Evolutionary conservation across 2,888 invertebrate genomes (phyloP).

Genomic region (Drosophila borealis): DNA sequence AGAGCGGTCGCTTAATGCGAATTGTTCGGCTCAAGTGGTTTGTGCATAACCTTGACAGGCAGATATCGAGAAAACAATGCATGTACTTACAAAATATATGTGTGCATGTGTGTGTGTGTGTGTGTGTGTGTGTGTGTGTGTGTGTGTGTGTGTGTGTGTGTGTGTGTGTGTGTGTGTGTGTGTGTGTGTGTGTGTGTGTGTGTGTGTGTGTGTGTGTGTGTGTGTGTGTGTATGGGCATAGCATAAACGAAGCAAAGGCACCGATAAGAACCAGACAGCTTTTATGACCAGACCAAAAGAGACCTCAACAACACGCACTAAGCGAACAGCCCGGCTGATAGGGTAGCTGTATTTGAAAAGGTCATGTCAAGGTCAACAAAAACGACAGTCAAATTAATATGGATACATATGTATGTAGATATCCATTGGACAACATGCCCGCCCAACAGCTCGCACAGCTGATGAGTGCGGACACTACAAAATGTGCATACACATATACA

Average conservation of each 20-base stretch:
- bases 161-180: background rate
- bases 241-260: conserved; percentile 1
- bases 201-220: background rate
- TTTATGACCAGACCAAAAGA: conserved; percentile 11
- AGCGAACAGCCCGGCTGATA: conserved; percentile 15
- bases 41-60: conserved; percentile 4
- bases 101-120: background rate
- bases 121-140: background rate
- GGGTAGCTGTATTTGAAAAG: conserved; percentile 27
- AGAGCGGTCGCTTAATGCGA: background rate
- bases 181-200: background rate
- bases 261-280: conserved; percentile 15
- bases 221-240: background rate
- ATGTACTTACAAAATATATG: background rate
- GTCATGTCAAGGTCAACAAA: conserved; percentile 64
- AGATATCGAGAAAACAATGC: background rate
- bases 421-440: background rate
- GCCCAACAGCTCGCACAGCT: conserved; percentile 28
- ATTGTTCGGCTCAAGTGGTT: conserved; percentile 11
- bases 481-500: background rate
- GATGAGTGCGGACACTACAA: conserved; percentile 10
- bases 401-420: background rate
- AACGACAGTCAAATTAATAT: conserved; percentile 2
- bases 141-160: background rate
- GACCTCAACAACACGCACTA: background rate